These are phyloP conservation scores for Pteruthius melanotis DNA, from an alignment of 2,113 vertebrate genomes.

Conservation along the genomic window DNA sequence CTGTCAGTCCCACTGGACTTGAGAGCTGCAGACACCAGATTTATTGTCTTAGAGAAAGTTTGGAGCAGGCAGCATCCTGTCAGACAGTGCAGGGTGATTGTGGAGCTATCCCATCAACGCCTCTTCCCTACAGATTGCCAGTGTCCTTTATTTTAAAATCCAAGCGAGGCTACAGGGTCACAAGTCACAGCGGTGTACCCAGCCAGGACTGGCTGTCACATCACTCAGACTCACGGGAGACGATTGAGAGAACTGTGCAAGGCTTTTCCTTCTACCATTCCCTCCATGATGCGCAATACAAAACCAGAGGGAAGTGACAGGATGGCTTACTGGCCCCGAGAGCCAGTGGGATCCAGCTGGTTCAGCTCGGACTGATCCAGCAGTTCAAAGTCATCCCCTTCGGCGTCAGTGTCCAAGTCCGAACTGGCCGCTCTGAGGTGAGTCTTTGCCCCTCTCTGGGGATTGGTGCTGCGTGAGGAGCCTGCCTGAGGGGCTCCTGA, in stretches of 20 bases:
- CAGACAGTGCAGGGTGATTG: background rate
- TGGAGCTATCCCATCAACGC: background rate
- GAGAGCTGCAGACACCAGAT: background rate
- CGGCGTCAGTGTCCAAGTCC: constrained; percentile 92
- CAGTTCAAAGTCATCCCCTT: constrained; percentile 96
- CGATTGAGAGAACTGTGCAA: background rate
- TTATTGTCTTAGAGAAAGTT: background rate
- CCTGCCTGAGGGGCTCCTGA: constrained; percentile 75
- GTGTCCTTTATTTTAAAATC: constrained; percentile 40
- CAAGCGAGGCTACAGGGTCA: constrained; percentile 29
- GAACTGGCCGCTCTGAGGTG: constrained; percentile 86
- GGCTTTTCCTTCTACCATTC: constrained; percentile 2
- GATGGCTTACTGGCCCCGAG: constrained; percentile 71
- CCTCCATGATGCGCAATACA: background rate
- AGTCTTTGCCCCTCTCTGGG: constrained; percentile 66
- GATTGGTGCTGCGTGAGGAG: constrained; percentile 54
- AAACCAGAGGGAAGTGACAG: constrained; percentile 63
- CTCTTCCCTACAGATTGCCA: constrained; percentile 9
- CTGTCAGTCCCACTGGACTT: background rate
- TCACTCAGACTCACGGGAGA: constrained; percentile 9
- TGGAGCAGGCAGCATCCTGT: constrained; percentile 19
- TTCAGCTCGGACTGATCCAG: constrained; percentile 95
- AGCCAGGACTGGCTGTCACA: background rate
- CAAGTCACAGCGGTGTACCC: constrained; percentile 14
- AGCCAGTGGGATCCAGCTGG: constrained; percentile 87